A percentile compares a stretch with the other conserved stretches of the same genome.
Conservation (phyloP, 2,797 vertebrate species). For the Momotus momota region DNA sequence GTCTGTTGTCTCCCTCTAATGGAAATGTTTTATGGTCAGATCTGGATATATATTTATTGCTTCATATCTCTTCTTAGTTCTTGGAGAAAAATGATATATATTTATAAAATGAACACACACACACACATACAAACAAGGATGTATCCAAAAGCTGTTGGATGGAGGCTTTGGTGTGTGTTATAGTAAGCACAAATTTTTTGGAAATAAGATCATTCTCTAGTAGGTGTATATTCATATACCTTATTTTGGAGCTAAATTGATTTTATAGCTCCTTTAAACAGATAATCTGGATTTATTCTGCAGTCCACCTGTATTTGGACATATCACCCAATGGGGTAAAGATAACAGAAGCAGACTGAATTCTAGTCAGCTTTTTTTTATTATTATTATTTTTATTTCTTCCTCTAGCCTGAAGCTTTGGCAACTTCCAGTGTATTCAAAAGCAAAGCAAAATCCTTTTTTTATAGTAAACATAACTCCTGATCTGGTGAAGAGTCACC, state of each 20-base stretch:
- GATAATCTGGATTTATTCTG: not conserved
- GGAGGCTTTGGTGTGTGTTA: not conserved
- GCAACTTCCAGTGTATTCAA: conserved; percentile 38
- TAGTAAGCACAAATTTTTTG: not conserved
- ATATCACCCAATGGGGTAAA: not conserved
- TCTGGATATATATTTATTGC: not conserved
- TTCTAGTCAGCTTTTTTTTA: not conserved
- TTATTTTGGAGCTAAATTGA: not conserved
- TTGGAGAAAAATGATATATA: not conserved
- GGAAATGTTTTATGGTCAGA: not conserved
- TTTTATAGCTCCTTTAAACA: not conserved
- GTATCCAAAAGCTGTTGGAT: not conserved
- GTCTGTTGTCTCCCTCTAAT: not conserved
- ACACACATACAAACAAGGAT: not conserved
- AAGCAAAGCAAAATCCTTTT: conserved; percentile 43
- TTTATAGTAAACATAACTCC: conserved; percentile 71
- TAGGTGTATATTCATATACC: not conserved
- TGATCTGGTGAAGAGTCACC: conserved; percentile 66
- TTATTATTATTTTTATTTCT: conserved; percentile 21
- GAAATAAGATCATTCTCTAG: not conserved
- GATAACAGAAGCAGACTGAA: not conserved
- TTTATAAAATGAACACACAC: accelerated
- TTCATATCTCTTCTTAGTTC: not conserved
- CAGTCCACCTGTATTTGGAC: not conserved
- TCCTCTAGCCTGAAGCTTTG: conserved; percentile 33